These are phyloP conservation scores for Regulus satrapa DNA, from an alignment of 2,113 vertebrate species.

Conservation along the genomic window DNA sequence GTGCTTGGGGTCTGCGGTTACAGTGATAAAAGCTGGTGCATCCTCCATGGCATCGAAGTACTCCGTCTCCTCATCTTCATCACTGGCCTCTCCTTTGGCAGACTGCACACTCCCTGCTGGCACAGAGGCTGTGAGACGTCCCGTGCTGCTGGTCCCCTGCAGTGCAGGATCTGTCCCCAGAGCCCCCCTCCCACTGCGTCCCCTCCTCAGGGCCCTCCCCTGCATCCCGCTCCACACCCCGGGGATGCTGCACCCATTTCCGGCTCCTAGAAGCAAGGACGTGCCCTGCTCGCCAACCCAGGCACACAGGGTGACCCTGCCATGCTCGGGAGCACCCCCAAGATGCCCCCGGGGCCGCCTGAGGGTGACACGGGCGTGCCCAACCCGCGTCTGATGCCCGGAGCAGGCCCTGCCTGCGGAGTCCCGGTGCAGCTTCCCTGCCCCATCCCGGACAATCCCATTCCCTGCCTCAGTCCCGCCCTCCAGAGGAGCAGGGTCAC, in stretches of 20 bases:
- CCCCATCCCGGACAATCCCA: background rate
- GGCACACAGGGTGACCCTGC: background rate
- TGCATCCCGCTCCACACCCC: rapidly evolving
- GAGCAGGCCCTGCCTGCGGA: background rate
- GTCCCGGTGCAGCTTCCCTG: background rate
- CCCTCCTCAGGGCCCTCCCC: rapidly evolving
- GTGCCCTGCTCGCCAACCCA: background rate
- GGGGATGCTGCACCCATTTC: rapidly evolving
- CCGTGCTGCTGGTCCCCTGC: background rate
- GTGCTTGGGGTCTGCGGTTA: conserved; percentile 86
- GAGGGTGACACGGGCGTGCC: background rate
- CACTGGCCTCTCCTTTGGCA: conserved; percentile 90
- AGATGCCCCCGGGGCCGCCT: background rate
- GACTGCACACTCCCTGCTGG: conserved; percentile 76
- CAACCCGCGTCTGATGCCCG: rapidly evolving
- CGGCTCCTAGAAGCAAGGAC: background rate
- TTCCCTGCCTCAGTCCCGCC: rapidly evolving
- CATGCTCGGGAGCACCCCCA: rapidly evolving
- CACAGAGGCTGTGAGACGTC: background rate
- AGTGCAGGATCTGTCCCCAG: rapidly evolving
- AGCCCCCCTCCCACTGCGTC: rapidly evolving
- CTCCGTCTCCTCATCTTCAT: conserved; percentile 98
- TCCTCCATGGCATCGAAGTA: conserved; percentile 99
- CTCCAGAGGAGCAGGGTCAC: background rate
- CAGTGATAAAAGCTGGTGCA: conserved; percentile 93